Base-by-base conservation (phyloP, 2,113 vertebrate species). In the Litocranius walleri region DNA sequence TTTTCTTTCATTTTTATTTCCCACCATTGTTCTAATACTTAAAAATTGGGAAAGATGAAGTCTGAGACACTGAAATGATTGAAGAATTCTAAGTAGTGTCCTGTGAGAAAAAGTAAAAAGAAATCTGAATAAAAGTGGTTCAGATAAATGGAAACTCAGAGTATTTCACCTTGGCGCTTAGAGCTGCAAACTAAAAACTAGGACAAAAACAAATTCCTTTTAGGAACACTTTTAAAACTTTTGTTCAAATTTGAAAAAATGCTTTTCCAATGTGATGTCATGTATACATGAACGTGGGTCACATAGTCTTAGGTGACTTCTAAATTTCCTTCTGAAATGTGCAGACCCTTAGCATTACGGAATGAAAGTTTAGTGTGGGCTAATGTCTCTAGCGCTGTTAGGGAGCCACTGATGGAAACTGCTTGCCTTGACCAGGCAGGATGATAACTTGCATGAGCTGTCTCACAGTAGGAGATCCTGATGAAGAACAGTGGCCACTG, bases 1-100 rank as follows among this genome's bases (percentile, higher is more conserved):
- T 94, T 64, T 78, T 48, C 50, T 89, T 97, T 92, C 74, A 12
- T 85, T 93, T 89, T 93, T 54, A 81, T 57, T 95, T 95, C 86
- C 71, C 30, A 84, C 67, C 21, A 93, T 90, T 97, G 78, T 96
- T 93, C 95, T 77, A 25, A 74, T 67, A 86, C 13, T 57, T 33
- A 59, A 95, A 84, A 97, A 88, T 43, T 50, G 56, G n/a, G 40
- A 90, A 94, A 86, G 77, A 93, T 52, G 50, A 96, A 95, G 80
- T 11, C 45, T 74, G 59, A 93, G 88, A 94, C 81, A 62, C 74
- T 3, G 15, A 91, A 95, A 77, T 45, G 16, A 50, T 0, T 33
- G 16, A 92, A 93, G 56, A 59, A 86, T 85, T 97, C 40, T 67
- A 86, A 82, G 74, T 48, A 83, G 6, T 6, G 9, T 45, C 57